These are phyloP conservation scores for Xerus rutilus DNA, from an alignment of 2,797 vertebrate genomes.

Conservation along the genomic window DNA sequence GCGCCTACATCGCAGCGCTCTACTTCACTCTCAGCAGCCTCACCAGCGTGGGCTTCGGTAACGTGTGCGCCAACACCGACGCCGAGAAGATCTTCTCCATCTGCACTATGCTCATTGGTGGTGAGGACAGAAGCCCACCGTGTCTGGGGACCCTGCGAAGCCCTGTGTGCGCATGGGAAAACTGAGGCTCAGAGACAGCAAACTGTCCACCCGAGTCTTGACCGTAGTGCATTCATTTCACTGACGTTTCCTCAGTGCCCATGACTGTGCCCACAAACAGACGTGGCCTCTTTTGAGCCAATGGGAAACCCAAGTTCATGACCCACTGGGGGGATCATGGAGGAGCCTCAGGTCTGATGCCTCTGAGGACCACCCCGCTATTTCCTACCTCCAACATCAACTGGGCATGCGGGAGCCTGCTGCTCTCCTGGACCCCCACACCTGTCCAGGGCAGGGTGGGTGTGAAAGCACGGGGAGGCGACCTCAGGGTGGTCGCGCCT, in stretches of 20 bases:
- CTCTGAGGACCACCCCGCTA: background rate
- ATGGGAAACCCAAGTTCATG: background rate
- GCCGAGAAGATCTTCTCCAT: conserved; percentile 98
- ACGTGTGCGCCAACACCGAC: conserved; percentile 97
- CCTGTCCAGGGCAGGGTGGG: background rate
- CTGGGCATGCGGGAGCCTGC: background rate
- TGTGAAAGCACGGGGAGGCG: rapidly evolving
- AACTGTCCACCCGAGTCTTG: background rate
- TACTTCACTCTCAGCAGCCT: conserved; percentile 99
- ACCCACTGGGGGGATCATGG: too few species aligned
- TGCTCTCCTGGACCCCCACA: background rate
- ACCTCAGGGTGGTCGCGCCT: background rate
- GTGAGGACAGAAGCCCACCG: conserved; percentile 64
- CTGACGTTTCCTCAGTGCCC: background rate
- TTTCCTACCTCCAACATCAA: background rate
- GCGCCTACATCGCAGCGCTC: conserved; percentile 96
- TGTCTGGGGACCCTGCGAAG: background rate
- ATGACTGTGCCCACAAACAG: background rate
- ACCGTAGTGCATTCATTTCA: background rate
- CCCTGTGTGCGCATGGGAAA: background rate
- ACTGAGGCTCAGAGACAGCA: background rate
- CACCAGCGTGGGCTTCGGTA: conserved; percentile 91
- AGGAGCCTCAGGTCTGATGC: background rate
- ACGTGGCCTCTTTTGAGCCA: background rate
- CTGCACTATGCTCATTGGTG: conserved; percentile 96